A percentile compares a stretch with the other conserved stretches of the same genome.
Conservation (phyloP, 2,797 vertebrate genomes). For the Loriculus beryllinus region DNA sequence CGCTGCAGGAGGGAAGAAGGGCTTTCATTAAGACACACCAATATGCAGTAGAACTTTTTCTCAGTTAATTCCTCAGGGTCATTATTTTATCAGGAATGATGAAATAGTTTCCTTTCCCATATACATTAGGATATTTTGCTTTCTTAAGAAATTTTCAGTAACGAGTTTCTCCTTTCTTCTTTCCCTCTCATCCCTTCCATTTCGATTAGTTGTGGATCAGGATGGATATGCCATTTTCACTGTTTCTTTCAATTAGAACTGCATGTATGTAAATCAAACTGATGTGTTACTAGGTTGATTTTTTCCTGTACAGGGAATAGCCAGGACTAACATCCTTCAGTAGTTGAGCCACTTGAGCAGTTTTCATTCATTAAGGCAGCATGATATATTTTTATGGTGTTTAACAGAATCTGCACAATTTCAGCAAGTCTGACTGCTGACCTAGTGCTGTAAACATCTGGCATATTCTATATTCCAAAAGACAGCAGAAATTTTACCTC, state of each 20-base stretch:
- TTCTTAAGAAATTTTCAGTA: not conserved
- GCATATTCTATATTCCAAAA: not conserved
- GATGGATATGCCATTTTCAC: not conserved
- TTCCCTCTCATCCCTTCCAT: not conserved
- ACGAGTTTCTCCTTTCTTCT: not conserved
- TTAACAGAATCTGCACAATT: not conserved
- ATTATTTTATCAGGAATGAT: conserved; percentile 19
- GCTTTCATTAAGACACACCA: conserved; percentile 4
- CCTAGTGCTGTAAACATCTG: not conserved
- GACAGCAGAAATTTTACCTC: not conserved
- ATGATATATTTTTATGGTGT: not conserved
- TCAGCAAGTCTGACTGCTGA: not conserved
- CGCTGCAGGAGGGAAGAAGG: not conserved
- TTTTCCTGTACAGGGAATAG: not conserved
- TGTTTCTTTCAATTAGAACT: conserved; percentile 10
- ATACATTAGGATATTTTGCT: not conserved
- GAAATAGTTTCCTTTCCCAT: conserved; percentile 16
- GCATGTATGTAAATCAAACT: not conserved
- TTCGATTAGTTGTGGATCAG: not conserved
- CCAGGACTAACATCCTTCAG: not conserved
- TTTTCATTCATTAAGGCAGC: not conserved
- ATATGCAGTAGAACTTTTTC: not conserved
- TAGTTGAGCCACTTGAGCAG: not conserved
- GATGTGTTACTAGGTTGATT: not conserved
- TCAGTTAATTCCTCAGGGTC: not conserved